Conservation (phyloP, 2,113 vertebrate species). For the Notothenia rossii region DNA sequence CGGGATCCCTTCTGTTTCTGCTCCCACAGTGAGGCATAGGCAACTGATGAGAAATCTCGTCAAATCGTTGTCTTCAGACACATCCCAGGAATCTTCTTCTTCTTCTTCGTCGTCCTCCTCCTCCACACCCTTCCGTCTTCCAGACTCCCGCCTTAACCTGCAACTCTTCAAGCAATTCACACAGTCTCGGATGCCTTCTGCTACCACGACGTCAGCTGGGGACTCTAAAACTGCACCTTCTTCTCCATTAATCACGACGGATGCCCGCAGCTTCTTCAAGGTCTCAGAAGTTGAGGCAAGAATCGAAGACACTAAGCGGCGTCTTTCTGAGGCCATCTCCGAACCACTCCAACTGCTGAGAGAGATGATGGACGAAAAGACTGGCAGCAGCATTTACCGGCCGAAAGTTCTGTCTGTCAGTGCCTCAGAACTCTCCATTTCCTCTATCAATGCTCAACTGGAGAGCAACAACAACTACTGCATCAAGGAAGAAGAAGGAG, state of each 20-base stretch:
- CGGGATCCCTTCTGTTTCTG: constrained; percentile 71
- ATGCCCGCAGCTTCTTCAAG: constrained; percentile 96
- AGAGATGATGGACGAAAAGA: constrained; percentile 98
- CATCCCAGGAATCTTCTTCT: constrained; percentile 82
- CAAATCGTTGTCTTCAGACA: constrained; percentile 96
- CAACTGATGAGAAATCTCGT: constrained; percentile 96
- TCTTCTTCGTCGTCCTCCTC: constrained; percentile 66
- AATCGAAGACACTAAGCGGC: constrained; percentile 96
- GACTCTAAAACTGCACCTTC: constrained; percentile 97
- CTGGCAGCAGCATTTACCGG: constrained; percentile 85
- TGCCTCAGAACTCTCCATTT: constrained; percentile 92
- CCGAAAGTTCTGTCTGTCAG: constrained; percentile 94
- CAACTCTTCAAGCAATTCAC: constrained; percentile 98
- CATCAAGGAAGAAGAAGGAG: constrained; percentile 95
- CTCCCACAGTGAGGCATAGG: constrained; percentile 85
- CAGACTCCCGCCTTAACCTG: constrained; percentile 94
- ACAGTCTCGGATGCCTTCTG: constrained; percentile 85
- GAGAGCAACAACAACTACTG: constrained; percentile 96
- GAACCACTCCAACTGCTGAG: constrained; percentile 96
- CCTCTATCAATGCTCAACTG: constrained; percentile 86
- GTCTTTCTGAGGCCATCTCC: constrained; percentile 94
- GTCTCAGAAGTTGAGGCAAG: constrained; percentile 94
- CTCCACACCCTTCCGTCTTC: constrained; percentile 78
- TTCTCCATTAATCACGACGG: constrained; percentile 92
- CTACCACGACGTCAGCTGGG: constrained; percentile 65